Evolutionary conservation across 1,140 invertebrate species (phyloP).

Genomic region (Bathynomus jamesi): DNA sequence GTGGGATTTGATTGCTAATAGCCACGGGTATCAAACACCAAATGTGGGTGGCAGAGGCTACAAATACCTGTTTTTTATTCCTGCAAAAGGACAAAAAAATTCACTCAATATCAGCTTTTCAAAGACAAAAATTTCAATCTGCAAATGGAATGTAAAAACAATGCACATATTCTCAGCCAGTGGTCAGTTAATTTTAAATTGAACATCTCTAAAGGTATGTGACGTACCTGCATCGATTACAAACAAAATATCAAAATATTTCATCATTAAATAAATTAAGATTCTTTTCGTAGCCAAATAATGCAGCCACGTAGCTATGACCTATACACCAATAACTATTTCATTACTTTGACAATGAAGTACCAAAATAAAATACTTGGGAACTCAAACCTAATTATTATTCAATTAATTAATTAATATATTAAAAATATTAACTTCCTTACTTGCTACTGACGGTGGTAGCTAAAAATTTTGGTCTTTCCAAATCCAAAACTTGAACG

Average conservation of each 20-base stretch:
- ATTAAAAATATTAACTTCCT: slow-evolving; percentile 12
- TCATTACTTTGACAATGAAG: neutral
- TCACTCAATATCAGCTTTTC: no score
- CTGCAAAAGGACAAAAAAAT: slow-evolving; percentile 47
- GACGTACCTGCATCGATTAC: no score
- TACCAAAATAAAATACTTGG: neutral
- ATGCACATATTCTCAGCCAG: no score
- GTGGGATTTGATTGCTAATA: slow-evolving; percentile 67
- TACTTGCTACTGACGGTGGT: slow-evolving; percentile 1
- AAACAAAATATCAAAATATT: no score
- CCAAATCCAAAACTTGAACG: slow-evolving; percentile 67
- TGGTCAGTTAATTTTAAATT: no score
- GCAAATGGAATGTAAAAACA: no score
- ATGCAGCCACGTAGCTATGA: neutral
- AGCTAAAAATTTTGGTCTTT: slow-evolving; percentile 48
- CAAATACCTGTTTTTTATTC: slow-evolving; percentile 68
- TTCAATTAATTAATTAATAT: no score
- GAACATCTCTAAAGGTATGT: no score
- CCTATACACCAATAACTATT: neutral
- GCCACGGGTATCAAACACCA: slow-evolving; percentile 76
- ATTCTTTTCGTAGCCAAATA: no score
- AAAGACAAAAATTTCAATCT: no score
- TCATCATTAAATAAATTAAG: no score
- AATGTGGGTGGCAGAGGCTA: slow-evolving; percentile 74
- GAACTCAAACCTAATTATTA: neutral